Conservation (phyloP, 2,888 invertebrate genomes). For the Lasioglossum pauxillum region DNA sequence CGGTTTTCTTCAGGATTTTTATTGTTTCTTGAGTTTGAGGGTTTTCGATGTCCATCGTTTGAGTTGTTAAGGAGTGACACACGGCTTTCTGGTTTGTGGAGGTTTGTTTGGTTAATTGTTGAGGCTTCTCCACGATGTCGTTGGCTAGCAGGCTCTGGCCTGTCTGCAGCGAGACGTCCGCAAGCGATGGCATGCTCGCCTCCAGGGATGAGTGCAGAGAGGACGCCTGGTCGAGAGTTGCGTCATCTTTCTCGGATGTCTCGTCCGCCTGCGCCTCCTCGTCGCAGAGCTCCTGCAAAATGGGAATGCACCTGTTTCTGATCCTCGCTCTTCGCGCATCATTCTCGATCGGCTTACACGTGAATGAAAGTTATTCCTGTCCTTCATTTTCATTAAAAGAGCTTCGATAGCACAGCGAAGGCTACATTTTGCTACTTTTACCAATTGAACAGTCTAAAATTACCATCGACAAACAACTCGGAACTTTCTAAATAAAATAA, state of each 20-base stretch:
- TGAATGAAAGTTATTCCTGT: neutral
- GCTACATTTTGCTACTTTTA: neutral
- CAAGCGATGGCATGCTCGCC: constrained; percentile 76
- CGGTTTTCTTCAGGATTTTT: constrained; percentile 79
- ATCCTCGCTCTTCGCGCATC: neutral
- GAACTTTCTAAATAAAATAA: neutral
- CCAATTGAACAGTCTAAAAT: neutral
- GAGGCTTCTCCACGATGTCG: constrained; percentile 71
- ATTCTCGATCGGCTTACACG: neutral
- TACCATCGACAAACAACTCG: neutral
- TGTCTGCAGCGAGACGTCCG: constrained; percentile 82
- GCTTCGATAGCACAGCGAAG: neutral
- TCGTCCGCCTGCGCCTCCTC: constrained; percentile 69
- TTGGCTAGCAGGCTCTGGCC: constrained; percentile 79
- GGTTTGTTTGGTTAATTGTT: constrained; percentile 77
- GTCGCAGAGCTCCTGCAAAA: constrained; percentile 67
- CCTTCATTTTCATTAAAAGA: neutral
- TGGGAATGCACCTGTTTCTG: constrained; percentile 17
- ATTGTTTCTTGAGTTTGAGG: constrained; percentile 79
- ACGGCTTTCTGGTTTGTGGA: constrained; percentile 76
- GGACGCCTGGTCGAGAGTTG: constrained; percentile 80
- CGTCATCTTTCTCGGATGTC: constrained; percentile 74
- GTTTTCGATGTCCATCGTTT: constrained; percentile 63
- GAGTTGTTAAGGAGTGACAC: constrained; percentile 74
- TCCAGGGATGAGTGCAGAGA: constrained; percentile 78